Evolutionary conservation across 1,140 invertebrate species (phyloP).

Genomic region (Meloidogyne chitwoodi): DNA sequence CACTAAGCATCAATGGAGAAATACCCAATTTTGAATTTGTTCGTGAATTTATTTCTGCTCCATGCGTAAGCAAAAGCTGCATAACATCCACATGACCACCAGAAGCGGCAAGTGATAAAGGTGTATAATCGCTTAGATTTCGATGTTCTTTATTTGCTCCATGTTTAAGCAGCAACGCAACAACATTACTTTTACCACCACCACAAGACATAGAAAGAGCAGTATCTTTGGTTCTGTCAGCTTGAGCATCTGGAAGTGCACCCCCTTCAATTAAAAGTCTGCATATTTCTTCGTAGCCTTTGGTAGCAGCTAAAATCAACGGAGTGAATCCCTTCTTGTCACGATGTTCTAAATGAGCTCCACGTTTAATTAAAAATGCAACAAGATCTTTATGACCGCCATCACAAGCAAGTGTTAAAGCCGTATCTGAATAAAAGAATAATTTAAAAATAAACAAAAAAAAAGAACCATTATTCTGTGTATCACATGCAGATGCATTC

Average conservation of each 20-base stretch:
- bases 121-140: slow-evolving; percentile 98
- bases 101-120: slow-evolving; percentile 89
- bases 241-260: slow-evolving; percentile 94
- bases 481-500: neutral
- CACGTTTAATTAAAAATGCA: slow-evolving; percentile 70
- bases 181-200: slow-evolving; percentile 85
- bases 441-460: neutral
- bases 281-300: slow-evolving; percentile 88
- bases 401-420: slow-evolving; percentile 89
- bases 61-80: slow-evolving; percentile 81
- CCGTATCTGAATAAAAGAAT: slow-evolving; percentile 73
- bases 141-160: slow-evolving; percentile 87
- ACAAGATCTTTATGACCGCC: slow-evolving; percentile 87
- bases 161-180: slow-evolving; percentile 77
- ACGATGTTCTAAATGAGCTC: slow-evolving; percentile 93
- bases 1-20: slow-evolving; percentile 95
- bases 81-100: slow-evolving; percentile 99
- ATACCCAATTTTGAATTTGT: slow-evolving; percentile 53
- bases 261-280: slow-evolving; percentile 85
- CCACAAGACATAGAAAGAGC: slow-evolving; percentile 93
- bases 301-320: slow-evolving; percentile 89
- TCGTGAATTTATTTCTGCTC: slow-evolving; percentile 92
- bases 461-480: slow-evolving; percentile 19
- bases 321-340: slow-evolving; percentile 99
- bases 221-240: slow-evolving; percentile 96